Evolutionary conservation across 2,797 vertebrate species (phyloP).

Genomic region (Catamblyrhynchus diadema): DNA sequence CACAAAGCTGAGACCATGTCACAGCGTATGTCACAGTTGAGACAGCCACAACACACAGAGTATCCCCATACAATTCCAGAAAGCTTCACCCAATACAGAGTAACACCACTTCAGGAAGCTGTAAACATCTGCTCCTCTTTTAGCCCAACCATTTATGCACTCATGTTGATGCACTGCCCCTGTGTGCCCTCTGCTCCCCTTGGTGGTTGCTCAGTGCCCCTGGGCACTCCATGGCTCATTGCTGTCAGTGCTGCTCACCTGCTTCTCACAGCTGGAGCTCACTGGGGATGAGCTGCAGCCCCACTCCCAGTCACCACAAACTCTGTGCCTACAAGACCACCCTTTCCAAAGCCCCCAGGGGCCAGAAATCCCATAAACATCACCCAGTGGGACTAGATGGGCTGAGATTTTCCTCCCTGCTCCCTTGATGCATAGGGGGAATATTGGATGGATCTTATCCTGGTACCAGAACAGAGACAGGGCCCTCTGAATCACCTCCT

Average conservation of each 20-base stretch:
- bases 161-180: accelerated
- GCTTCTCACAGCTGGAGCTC: not conserved
- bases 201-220: not conserved
- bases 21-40: not conserved
- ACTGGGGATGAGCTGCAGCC: not conserved
- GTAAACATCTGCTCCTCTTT: not conserved
- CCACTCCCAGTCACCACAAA: not conserved
- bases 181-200: not conserved
- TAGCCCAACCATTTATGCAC: not conserved
- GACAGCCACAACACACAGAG: not conserved
- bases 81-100: not conserved
- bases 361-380: not conserved
- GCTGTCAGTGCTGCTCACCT: not conserved
- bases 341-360: not conserved
- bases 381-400: not conserved
- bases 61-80: not conserved
- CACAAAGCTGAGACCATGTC: not conserved
- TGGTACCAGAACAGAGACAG: not conserved
- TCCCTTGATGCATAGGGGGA: not conserved
- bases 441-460: not conserved
- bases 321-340: not conserved
- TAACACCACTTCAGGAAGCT: not conserved
- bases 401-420: not conserved
- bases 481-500: not conserved
- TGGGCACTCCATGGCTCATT: not conserved